Base-by-base conservation (phyloP, 35 echinoderm and acorn worm genomes). In the Apostichopus californicus region DNA sequence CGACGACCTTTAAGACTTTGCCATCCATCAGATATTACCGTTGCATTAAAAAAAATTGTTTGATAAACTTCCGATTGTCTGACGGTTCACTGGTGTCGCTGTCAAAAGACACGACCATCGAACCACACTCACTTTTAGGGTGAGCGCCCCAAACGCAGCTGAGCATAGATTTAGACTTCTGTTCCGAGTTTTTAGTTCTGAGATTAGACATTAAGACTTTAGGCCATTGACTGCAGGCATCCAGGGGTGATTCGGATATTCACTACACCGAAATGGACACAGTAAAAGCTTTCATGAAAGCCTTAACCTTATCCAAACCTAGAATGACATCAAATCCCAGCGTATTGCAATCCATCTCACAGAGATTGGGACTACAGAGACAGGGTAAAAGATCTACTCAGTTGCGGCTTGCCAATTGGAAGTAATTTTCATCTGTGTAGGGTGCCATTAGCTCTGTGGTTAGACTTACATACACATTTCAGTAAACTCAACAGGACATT, bases 371-470 rank as follows among this genome's bases (percentile, higher is more conserved):
- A 75, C 14, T 18, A 22, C 71, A 14, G n/a, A 75, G 14, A 20
- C 17, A 18, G 17, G 71, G 21, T 18, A 20, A 75, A 7, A 75
- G 5, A 75, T 20, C 14, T 75, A n/a, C 15, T 52, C 20, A 14
- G 14, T 59, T 85, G 81, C 56, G 54, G 81, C 56, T 56, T 85
- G 17, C 54, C 6, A n/a, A 85, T 85, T 85, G 81, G 81, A 85
- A 85, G 55, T 85, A 85, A 85, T 85, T 85, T 85, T 85, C 10
- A 59, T 9, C 81, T 85, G 20, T 25, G 55, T 60, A 25, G 81
- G 81, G 81, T 85, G 81, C 56, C 81, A 85, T 85, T 85, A 85
- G 12, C 53, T 58, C n/a, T 85, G 81, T 85, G 81, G 81, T 85
- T 85, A 85, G 23, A 58, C 81, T 85, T 58, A 6, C 34, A 23